A percentile compares a stretch with the other conserved stretches of the same genome.
Evolutionary conservation across 2,113 vertebrate genomes (phyloP).

Genomic region (Murina feae): DNA sequence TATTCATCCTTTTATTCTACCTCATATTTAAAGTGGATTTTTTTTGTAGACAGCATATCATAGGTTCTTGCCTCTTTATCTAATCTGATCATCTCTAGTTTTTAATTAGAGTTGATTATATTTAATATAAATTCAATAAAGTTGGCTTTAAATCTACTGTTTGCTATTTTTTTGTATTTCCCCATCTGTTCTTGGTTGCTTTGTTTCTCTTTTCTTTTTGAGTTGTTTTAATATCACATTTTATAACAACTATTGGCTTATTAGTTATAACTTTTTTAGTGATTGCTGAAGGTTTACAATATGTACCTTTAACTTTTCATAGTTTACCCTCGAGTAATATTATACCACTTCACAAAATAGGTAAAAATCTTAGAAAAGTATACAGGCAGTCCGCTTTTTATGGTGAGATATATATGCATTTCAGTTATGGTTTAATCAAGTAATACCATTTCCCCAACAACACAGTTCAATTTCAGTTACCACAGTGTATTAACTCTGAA

Average conservation of each 20-base stretch:
- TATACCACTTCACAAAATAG: neutral
- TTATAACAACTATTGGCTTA: neutral
- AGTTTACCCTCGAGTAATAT: neutral
- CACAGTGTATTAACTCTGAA: neutral
- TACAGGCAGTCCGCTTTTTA: neutral
- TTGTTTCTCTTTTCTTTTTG: neutral
- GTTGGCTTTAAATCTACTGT: neutral
- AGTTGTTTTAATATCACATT: neutral
- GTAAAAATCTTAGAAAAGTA: neutral
- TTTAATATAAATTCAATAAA: neutral
- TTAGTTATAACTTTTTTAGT: neutral
- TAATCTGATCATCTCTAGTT: neutral
- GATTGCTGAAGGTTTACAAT: neutral
- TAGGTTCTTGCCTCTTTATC: neutral
- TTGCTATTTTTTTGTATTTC: neutral
- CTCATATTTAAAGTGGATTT: neutral
- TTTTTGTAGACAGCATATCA: neutral
- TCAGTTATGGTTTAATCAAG: neutral
- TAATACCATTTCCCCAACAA: neutral
- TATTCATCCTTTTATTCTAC: neutral
- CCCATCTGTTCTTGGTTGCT: neutral
- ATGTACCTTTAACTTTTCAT: neutral
- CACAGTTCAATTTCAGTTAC: neutral
- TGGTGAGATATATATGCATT: neutral
- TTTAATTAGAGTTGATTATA: neutral